Base-by-base conservation (phyloP, 2,113 vertebrate genomes). In the Ameiurus melas region DNA sequence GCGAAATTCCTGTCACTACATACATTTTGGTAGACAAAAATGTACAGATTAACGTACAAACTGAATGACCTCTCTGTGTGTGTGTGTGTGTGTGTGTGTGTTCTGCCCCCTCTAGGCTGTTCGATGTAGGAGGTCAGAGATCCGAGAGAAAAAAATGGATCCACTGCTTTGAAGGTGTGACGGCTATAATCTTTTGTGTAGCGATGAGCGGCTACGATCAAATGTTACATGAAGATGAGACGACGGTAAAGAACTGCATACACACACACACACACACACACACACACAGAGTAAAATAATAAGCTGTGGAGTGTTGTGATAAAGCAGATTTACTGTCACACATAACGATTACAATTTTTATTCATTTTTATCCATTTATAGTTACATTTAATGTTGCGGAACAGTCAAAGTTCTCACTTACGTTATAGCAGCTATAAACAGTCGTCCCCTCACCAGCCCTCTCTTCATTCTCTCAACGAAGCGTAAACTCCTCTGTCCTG, bases 81-180 rank as follows among this genome's bases (percentile, higher is more conserved):
- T 77, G 22, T 39, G 36, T 43, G 71, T 77, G 39, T 78, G 43
- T 53, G 77, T 79, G 77, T 79, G 47, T 55, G 47, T 55, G 77
- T 75, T 60, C n/a, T 85, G 84, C 68, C 5, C n/a, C 51, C 87
- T 71, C 19, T 89, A 99, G 98, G 96, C 96, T 99, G 94, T 99
- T 99, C 36, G 98, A 99, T 66, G 98, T 99, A 0, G 98, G 98
- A 86, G 98, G 98, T 89, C 98, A 99, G 91, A 96, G 98, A 92
- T 99, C 98, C 91, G 98, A 99, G 91, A 97, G 98, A 91, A 99
- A 99, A 96, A 99, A 99, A 93, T 99, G 98, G 98, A 99, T 99
- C 88, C 98, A 99, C 93, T 99, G 98, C 96, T 99, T 99, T 57
- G 98, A 99, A 94, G 98, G 98, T 20, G 98, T 99, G 94, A 99